Evolutionary conservation across 2,888 invertebrate species (phyloP).

Genomic region (Platycheirus rosarum): DNA sequence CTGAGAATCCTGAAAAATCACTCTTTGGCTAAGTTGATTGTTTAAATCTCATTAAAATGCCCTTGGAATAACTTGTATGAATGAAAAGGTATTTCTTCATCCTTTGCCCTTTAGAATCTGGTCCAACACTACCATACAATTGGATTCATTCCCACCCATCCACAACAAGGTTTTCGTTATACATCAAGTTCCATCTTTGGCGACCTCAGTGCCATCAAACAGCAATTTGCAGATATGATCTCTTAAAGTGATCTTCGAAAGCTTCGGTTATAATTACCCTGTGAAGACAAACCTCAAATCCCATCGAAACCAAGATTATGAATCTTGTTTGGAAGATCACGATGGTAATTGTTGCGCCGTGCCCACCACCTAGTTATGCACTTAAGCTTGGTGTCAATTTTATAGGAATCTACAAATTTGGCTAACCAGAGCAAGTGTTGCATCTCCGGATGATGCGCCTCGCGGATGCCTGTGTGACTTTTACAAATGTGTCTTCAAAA

Average conservation of each 20-base stretch:
- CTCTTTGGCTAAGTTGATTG: too few relatives aligned
- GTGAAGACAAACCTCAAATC: neutral
- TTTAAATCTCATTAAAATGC: too few relatives aligned
- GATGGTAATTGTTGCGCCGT: constrained; percentile 67
- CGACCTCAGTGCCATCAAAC: too few relatives aligned
- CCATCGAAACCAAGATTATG: constrained; percentile 15
- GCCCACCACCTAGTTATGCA: constrained; percentile 50
- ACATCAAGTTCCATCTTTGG: too few relatives aligned
- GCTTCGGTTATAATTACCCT: constrained; percentile 30
- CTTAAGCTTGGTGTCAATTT: constrained; percentile 58
- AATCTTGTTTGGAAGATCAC: constrained; percentile 52
- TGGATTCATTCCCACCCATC: too few relatives aligned
- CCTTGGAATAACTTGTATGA: too few relatives aligned
- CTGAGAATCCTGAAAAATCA: too few relatives aligned
- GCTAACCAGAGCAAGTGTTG: constrained; percentile 70
- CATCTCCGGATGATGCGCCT: neutral
- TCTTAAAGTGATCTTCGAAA: constrained; percentile 57
- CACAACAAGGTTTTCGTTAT: too few relatives aligned
- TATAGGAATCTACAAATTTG: constrained; percentile 44
- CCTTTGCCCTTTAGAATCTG: too few relatives aligned
- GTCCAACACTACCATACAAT: too few relatives aligned
- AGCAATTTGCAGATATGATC: constrained; percentile 57
- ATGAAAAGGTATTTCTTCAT: too few relatives aligned
- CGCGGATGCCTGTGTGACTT: constrained; percentile 4
- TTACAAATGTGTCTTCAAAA: constrained; percentile 52